Evolutionary conservation across 2,888 invertebrate genomes (phyloP).

Genomic region (Hermaeophaga mercurialis): DNA sequence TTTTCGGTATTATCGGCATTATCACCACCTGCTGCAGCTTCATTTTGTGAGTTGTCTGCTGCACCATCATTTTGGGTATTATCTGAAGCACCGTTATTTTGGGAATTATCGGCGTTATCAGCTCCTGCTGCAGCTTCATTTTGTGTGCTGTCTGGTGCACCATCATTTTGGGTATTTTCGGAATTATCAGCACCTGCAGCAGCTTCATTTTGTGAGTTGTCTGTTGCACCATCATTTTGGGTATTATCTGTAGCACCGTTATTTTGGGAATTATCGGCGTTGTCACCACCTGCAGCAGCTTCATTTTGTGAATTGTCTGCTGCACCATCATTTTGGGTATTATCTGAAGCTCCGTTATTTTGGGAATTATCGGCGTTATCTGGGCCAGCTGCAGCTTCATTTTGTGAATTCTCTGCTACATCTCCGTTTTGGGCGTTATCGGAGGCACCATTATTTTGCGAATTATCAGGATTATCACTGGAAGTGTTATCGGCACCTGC

Average conservation of each 20-base stretch:
- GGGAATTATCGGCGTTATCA: too few relatives aligned
- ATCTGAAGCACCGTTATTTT: neutral
- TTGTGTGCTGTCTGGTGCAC: neutral
- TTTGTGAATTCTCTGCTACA: neutral
- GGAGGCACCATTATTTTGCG: neutral
- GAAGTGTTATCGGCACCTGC: too few relatives aligned
- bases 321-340: neutral
- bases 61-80: neutral
- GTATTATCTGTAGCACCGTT: neutral
- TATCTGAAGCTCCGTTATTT: neutral
- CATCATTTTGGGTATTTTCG: too few relatives aligned
- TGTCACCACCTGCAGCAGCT: neutral
- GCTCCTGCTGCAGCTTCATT: neutral
- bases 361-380: neutral
- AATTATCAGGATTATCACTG: neutral
- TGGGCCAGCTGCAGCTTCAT: neutral
- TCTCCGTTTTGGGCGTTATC: neutral
- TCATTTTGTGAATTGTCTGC: neutral
- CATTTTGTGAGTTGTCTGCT: neutral
- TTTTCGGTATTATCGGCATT: neutral
- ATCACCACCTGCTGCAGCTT: too few relatives aligned
- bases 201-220: neutral
- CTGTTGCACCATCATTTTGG: neutral
- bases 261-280: neutral
- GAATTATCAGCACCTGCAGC: neutral